These are phyloP conservation scores for Callinectes sapidus DNA, from an alignment of 2,888 invertebrate species.

Conservation along the genomic window DNA sequence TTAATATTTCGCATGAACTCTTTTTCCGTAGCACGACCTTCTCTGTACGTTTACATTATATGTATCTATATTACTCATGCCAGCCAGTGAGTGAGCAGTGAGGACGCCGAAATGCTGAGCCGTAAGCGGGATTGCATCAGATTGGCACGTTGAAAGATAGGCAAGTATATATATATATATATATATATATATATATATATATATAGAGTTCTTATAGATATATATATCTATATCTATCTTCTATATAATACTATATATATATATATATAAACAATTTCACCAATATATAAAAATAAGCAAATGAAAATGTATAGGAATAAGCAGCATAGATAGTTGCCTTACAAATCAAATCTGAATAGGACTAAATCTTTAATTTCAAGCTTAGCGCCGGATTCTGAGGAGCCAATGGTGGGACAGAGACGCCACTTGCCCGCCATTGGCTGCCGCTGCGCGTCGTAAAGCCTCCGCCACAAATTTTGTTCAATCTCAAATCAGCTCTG, in stretches of 20 bases:
- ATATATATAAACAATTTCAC: background rate
- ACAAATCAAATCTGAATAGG: background rate
- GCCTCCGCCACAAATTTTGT: background rate
- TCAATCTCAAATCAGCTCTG: background rate
- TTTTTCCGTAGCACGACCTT: no score
- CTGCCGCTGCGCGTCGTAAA: constrained; percentile 9
- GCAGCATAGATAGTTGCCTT: no score
- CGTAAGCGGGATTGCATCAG: no score
- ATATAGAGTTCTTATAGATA: constrained; percentile 45
- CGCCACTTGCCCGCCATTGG: constrained; percentile 4
- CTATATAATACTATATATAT: constrained; percentile 47
- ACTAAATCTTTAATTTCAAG: background rate
- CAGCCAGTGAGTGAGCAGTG: no score
- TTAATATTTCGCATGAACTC: no score
- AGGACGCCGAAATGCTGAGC: no score
- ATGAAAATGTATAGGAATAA: no score
- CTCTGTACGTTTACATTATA: no score
- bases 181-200: constrained; percentile 13
- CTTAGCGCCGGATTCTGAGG: background rate
- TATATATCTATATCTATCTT: constrained; percentile 26
- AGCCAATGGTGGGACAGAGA: background rate
- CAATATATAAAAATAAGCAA: no score
- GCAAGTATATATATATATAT: constrained; percentile 12
- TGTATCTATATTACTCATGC: no score
- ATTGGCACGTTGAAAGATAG: no score